phyloP scores from a whole-genome alignment of 2,888 invertebrate species.

The Pachymerium ferrugineum region DNA sequence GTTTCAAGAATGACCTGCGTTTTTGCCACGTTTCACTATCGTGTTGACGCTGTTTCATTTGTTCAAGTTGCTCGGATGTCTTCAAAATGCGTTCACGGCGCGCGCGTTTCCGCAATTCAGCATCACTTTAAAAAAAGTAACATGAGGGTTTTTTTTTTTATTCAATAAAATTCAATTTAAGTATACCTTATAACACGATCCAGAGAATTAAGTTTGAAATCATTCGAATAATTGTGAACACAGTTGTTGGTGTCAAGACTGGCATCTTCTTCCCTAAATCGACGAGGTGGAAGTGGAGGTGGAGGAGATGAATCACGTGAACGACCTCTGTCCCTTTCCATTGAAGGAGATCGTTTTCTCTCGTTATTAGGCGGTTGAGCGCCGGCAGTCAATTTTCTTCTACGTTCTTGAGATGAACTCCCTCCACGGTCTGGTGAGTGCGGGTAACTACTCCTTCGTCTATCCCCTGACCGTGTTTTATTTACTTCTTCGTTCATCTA shows the following conservation, averaged over 20 bases:
- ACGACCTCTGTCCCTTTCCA: not conserved
- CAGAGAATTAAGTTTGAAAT: not conserved
- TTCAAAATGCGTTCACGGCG: conserved; percentile 38
- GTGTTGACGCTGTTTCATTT: conserved; percentile 38
- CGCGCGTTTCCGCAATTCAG: conserved; percentile 38
- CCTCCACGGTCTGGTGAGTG: not conserved
- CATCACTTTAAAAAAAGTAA: conserved; percentile 33
- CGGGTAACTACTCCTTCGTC: not conserved
- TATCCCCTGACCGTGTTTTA: not conserved
- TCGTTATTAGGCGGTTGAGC: too few species aligned
- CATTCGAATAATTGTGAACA: not conserved
- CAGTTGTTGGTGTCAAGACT: not conserved
- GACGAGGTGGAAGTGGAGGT: conserved; percentile 6
- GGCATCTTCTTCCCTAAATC: not conserved
- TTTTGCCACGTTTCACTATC: conserved; percentile 38
- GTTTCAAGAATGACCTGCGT: conserved; percentile 39
- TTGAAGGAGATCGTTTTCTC: too few species aligned
- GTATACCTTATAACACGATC: conserved; percentile 7
- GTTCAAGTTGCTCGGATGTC: conserved; percentile 36
- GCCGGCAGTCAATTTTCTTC: too few species aligned
- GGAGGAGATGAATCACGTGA: not conserved
- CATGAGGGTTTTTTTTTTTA: not conserved
- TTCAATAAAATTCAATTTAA: not conserved
- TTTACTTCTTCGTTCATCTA: conserved; percentile 11
- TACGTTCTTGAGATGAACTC: not conserved